A percentile compares a stretch with the other conserved stretches of the same genome.
Conservation (phyloP, 2,888 invertebrate species). For the Nineta flava region DNA sequence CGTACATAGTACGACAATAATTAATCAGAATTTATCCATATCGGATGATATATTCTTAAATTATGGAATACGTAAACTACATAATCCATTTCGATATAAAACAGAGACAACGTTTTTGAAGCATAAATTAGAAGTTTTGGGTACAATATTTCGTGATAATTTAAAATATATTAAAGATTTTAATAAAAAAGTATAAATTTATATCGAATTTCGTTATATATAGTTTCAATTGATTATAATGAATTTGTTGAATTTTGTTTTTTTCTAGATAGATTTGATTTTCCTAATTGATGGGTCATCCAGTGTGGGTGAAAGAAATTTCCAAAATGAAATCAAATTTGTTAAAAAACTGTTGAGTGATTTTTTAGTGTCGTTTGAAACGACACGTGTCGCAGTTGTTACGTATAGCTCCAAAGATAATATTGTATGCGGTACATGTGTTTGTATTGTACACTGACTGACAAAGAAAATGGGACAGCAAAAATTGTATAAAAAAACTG, state of each 20-base stretch:
- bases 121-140: conserved; percentile 36
- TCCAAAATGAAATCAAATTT: conserved; percentile 48
- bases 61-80: not conserved
- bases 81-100: not conserved
- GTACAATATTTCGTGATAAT: conserved; percentile 35
- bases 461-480: not conserved
- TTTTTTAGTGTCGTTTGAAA: conserved; percentile 44
- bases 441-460: not conserved
- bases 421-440: conserved; percentile 27
- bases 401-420: conserved; percentile 44
- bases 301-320: conserved; percentile 47
- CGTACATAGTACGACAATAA: no score
- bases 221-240: not conserved
- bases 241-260: not conserved
- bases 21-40: no score
- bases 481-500: not conserved
- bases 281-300: conserved; percentile 55
- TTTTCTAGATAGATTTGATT: conserved; percentile 37
- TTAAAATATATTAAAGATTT: conserved; percentile 30
- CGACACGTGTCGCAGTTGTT: conserved; percentile 45
- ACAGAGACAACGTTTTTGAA: conserved; percentile 27
- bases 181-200: conserved; percentile 3
- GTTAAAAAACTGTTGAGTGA: conserved; percentile 40
- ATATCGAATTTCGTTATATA: not conserved
- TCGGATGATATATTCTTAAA: conserved; percentile 3